A percentile compares a stretch with the other conserved stretches of the same genome.
phyloP scores from a whole-genome alignment of 2,888 invertebrate species.

The Calliphora vomitoria region DNA sequence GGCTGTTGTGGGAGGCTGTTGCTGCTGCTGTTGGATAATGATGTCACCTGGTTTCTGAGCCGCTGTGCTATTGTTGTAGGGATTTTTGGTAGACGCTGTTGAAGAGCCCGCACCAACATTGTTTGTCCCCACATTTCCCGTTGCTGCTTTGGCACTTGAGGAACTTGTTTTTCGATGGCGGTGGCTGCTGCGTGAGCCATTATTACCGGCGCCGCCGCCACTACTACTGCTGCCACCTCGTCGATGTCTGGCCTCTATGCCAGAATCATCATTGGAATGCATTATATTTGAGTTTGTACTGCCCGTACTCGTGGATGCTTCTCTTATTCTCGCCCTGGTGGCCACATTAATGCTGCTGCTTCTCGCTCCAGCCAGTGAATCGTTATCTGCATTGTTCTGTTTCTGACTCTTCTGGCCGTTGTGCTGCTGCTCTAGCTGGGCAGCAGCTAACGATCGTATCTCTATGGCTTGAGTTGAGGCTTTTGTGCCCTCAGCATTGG shows the following conservation, averaged over 20 bases:
- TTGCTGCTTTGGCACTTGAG: conserved; percentile 77
- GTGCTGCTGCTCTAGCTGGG: conserved; percentile 58
- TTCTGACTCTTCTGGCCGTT: conserved; percentile 45
- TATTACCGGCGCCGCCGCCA: conserved; percentile 43
- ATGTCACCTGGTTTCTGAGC: conserved; percentile 19
- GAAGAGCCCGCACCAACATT: conserved; percentile 62
- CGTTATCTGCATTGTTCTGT: conserved; percentile 37
- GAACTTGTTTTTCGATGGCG: conserved; percentile 79
- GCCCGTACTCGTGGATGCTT: conserved; percentile 52
- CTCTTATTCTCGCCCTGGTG: conserved; percentile 64
- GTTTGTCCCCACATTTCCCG: conserved; percentile 55
- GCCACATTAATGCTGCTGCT: conserved; percentile 29
- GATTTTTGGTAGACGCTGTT: conserved; percentile 54
- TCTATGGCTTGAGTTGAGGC: conserved; percentile 46
- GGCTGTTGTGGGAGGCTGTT: conserved; percentile 58
- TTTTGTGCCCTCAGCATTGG: conserved; percentile 52
- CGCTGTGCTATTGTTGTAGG: conserved; percentile 59
- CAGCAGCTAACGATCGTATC: conserved; percentile 57
- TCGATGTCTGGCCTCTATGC: conserved; percentile 69
- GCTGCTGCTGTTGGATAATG: conserved; percentile 49
- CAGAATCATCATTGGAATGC: conserved; percentile 81
- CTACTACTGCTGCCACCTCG: conserved; percentile 77
- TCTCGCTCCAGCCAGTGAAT: conserved; percentile 3
- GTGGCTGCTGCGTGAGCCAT: conserved; percentile 59
- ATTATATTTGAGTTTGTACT: conserved; percentile 76